A percentile compares a stretch with the other conserved stretches of the same genome.
phyloP scores from a whole-genome alignment of 2,113 vertebrate species.

The Urocitellus parryii region DNA sequence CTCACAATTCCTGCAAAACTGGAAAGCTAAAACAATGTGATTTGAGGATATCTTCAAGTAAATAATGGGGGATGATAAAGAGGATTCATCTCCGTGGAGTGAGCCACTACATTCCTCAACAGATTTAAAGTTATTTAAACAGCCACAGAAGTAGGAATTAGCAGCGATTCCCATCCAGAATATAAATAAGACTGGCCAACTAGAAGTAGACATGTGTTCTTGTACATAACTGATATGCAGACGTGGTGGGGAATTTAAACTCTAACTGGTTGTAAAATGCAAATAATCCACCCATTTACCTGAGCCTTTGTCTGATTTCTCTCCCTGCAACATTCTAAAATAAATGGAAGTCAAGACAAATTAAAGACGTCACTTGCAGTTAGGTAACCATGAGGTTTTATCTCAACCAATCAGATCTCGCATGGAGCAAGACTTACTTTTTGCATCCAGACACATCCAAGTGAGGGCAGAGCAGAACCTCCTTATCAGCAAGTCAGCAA shows the following conservation, averaged over 20 bases:
- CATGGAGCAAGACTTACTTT: too few species aligned
- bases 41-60: neutral
- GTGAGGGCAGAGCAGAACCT: neutral
- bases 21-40: neutral
- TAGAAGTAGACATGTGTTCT: neutral
- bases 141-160: neutral
- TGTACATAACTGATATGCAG: neutral
- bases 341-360: neutral
- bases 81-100: neutral
- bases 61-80: neutral
- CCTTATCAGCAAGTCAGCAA: fast-evolving
- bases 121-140: neutral
- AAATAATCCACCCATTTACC: neutral
- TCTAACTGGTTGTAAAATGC: neutral
- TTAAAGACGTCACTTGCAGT: neutral
- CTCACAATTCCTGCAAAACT: too few species aligned
- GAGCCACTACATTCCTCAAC: neutral
- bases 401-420: too few species aligned
- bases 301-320: neutral
- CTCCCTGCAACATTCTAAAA: neutral
- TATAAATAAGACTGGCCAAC: neutral
- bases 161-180: neutral
- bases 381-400: neutral
- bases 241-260: neutral
- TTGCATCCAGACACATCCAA: neutral